Base-by-base conservation (phyloP, 2,113 vertebrate genomes). In the Delphinapterus leucas region DNA sequence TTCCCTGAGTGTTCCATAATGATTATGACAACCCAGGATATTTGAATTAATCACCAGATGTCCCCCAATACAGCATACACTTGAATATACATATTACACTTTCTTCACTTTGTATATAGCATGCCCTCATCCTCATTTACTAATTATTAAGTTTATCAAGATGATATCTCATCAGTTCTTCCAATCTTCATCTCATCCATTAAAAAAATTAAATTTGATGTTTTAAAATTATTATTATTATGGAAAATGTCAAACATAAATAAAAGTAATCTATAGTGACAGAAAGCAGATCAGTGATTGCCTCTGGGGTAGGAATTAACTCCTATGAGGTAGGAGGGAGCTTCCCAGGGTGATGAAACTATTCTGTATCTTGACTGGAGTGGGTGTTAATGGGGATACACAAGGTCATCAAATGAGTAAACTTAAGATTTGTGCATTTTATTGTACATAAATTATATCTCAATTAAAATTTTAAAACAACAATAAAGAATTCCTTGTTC, bases 11-110 rank as follows among this genome's bases (percentile, higher is more conserved):
- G 28, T 73, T 53, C 38, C 47, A 49, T 81, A 82, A 96, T 84
- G 92, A 49, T 71, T 79, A 73, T 18, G 31, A 70, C n/a, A 28
- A 94, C 41, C 14, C 21, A 89, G 3, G 58, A 5, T 67, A 94
- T 92, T 96, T 84, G 33, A 91, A 84, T 84, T 84, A 83, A 73
- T 79, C 25, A 67, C 70, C 49, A 97, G 44, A 60, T 94, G 14
- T 15, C 33, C 7, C 33, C 74, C 8, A 73, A 74, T 80, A 61
- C 44, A 94, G 63, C 26, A 88, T 84, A 71, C 23, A 96, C 20
- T 80, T 85, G 63, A 97, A 60, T 84, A 53, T 80, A 60, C 28
- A 94, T 73, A 60, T 61, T 88, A 36, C 1, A 58, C 17, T 73
- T 77, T 60, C n/a, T 79, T 14, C 33, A 80, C 84, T 97, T 92